Conservation (phyloP, 2,113 vertebrate genomes). For the Cottus gobio region DNA sequence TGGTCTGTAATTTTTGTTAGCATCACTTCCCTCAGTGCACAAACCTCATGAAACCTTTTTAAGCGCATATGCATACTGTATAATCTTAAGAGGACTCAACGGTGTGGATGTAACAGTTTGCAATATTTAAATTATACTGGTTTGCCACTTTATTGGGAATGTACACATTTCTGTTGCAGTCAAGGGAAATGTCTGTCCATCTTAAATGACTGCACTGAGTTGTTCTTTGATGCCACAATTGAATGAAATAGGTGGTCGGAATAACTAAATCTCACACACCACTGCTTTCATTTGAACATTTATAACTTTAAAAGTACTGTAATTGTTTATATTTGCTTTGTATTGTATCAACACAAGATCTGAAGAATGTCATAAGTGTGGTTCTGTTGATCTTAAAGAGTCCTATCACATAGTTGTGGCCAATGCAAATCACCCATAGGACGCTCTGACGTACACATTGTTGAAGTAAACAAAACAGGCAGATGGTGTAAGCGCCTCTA, state of each 20-base stretch:
- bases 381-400: conserved; percentile 46
- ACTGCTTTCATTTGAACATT: conserved; percentile 34
- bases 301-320: conserved; percentile 35
- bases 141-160: conserved; percentile 30
- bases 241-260: not conserved
- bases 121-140: conserved; percentile 15
- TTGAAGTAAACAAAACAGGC: conserved; percentile 55
- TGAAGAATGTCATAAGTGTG: conserved; percentile 41
- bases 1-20: not conserved
- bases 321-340: conserved; percentile 56
- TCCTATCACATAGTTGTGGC: conserved; percentile 46
- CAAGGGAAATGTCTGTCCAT: conserved; percentile 30
- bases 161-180: conserved; percentile 30
- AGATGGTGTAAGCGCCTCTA: conserved; percentile 78
- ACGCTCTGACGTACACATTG: conserved; percentile 61
- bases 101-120: conserved; percentile 42
- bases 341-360: conserved; percentile 34
- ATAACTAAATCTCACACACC: conserved; percentile 1
- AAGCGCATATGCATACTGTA: conserved; percentile 30
- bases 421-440: conserved; percentile 51
- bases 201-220: conserved; percentile 14
- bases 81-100: conserved; percentile 27
- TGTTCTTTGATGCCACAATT: conserved; percentile 14
- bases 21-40: conserved; percentile 37
- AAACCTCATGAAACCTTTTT: conserved; percentile 30